Evolutionary conservation across 2,888 invertebrate genomes (phyloP).

Genomic region (Hirtodrosophila alboralis): DNA sequence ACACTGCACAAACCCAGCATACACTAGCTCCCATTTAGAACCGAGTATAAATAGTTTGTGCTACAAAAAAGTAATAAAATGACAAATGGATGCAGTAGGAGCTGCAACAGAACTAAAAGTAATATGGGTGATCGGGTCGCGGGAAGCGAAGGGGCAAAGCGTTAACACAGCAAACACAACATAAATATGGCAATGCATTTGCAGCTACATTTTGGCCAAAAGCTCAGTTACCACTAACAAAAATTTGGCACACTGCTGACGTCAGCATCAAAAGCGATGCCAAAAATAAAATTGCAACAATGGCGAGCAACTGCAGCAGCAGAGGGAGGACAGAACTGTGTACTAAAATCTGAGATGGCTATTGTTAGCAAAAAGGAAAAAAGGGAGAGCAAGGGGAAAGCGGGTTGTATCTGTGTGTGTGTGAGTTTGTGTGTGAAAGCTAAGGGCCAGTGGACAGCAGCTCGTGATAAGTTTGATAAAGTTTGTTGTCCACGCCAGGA

Average conservation of each 20-base stretch:
- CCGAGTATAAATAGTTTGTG: conserved; percentile 21
- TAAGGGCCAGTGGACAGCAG: conserved; percentile 40
- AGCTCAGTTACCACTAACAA: conserved; percentile 28
- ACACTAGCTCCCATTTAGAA: too few relatives aligned
- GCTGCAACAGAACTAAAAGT: conserved; percentile 56
- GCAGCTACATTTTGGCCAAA: conserved; percentile 60
- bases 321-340: not conserved
- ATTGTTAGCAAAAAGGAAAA: conserved; percentile 39
- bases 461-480: conserved; percentile 54
- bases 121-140: not conserved
- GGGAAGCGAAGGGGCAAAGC: not conserved
- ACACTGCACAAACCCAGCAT: too few relatives aligned
- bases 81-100: conserved; percentile 67
- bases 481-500: conserved; percentile 46
- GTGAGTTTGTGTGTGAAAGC: too few relatives aligned
- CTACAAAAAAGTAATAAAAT: conserved; percentile 70
- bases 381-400: not conserved
- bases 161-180: conserved; percentile 49
- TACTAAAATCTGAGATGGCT: conserved; percentile 8
- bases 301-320: conserved; percentile 10
- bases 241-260: conserved; percentile 72
- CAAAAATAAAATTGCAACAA: conserved; percentile 71
- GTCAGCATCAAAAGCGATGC: conserved; percentile 61
- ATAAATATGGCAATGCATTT: conserved; percentile 52
- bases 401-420: not conserved